These are phyloP conservation scores for Cryptoprocta ferox DNA, from an alignment of 2,797 vertebrate species.

Conservation along the genomic window DNA sequence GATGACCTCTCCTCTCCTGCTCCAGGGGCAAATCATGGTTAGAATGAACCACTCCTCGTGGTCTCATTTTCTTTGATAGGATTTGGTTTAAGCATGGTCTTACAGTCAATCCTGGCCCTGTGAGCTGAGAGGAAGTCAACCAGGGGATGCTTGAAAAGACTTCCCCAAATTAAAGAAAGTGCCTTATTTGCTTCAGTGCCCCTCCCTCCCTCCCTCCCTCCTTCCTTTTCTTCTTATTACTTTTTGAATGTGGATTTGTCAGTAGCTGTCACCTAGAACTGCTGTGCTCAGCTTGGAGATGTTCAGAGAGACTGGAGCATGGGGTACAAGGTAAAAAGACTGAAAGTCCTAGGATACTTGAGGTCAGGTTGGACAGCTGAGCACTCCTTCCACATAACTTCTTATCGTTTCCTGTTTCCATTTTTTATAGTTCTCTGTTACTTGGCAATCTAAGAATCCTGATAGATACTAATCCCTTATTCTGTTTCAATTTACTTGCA, in stretches of 20 bases:
- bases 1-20: not conserved
- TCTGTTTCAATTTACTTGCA: not conserved
- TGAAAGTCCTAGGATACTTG: not conserved
- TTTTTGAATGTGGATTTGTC: not conserved
- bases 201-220: not conserved
- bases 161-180: not conserved
- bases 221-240: not conserved
- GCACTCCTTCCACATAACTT: not conserved
- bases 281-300: not conserved
- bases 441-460: not conserved
- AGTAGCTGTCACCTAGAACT: not conserved
- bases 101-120: not conserved
- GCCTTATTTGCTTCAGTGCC: not conserved
- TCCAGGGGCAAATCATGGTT: not conserved
- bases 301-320: not conserved
- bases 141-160: not conserved
- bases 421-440: constrained; percentile 31
- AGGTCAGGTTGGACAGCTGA: not conserved
- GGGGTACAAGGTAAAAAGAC: not conserved
- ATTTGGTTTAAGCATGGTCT: not conserved
- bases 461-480: not conserved
- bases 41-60: not conserved
- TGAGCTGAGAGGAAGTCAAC: not conserved
- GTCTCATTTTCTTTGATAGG: not conserved
- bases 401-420: not conserved